Evolutionary conservation across 2,797 vertebrate species (phyloP), one percentile per base, ranked within the genome.

Genomic region (Molossus molossus): DNA sequence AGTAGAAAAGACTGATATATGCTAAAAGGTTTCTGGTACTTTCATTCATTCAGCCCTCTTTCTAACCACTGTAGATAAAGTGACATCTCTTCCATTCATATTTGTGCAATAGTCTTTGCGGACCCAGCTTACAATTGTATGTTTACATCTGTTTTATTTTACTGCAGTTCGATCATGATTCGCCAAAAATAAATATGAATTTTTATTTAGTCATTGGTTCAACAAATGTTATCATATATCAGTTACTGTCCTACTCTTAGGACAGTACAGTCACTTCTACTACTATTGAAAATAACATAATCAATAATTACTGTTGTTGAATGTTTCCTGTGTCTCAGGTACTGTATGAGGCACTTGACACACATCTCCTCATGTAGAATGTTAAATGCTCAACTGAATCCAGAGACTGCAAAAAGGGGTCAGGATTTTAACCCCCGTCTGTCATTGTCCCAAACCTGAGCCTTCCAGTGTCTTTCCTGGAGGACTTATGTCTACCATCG

Each of bases 171-270:
- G 4, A 77, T 79, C 9, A 53, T 53, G 60, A 82, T 27, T 83
- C 10, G 64, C 37, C 45, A 57, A 50, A 84, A 89, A 23, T 37
- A 37, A 64, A 40, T 12, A 27, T 45, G 20, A 29, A 88, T 48
- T 90, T 93, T 90, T 93, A 75, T 57, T 67, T 37, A 93, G 77
- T n/a, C 40, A 27, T 14, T 77, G 69, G 87, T 69, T 85, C 25
- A 83, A 65, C n/a, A 92, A 84, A 92, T 25, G 5, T 73, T 82
- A 37, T 17, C 58, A 73, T 69, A 87, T 55, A 40, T 64, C 73
- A 72, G 9, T 67, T 80, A n/a, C 21, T 84, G 13, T 67, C 67
- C 33, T 87, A 57, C 2, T 8, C 3, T 33, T 29, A 69, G 7
- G 23, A 65, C 2, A 27, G 7, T 55, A 21, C 0, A 6, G 33